A percentile compares a stretch with the other conserved stretches of the same genome.
phyloP scores from a whole-genome alignment of 2,113 vertebrate genomes.

The Calidris pugnax region DNA sequence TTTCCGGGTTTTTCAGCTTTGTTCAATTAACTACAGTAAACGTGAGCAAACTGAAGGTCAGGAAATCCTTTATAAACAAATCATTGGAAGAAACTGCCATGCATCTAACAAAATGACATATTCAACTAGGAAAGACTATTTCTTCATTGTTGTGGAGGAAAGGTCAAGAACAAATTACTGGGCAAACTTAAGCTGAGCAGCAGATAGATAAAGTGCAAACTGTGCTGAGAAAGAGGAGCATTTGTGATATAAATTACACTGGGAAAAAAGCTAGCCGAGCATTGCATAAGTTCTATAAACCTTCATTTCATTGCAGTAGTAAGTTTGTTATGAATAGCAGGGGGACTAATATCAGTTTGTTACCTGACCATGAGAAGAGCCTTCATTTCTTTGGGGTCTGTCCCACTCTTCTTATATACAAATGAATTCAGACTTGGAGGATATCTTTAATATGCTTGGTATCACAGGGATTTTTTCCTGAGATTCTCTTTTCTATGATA shows the following conservation, averaged over 20 bases:
- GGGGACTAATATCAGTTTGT: not conserved
- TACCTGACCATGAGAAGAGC: not conserved
- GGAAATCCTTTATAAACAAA: not conserved
- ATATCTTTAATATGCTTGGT: not conserved
- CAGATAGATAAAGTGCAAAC: not conserved
- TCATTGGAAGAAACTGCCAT: rapidly evolving
- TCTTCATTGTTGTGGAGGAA: not conserved
- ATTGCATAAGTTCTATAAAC: not conserved
- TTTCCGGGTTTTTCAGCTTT: not conserved
- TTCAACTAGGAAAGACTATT: not conserved
- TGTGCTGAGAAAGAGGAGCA: not conserved
- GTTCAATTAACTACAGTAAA: not conserved
- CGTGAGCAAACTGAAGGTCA: not conserved
- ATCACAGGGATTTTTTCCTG: not conserved
- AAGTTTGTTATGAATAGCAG: not conserved
- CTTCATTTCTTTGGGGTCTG: not conserved
- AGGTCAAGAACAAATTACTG: not conserved
- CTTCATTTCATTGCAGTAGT: not conserved
- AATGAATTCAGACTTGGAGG: not conserved
- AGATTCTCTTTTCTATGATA: not conserved
- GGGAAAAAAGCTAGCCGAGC: not conserved
- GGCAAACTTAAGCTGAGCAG: not conserved
- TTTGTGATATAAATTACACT: not conserved
- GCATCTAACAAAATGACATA: not conserved
- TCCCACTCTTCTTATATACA: not conserved